Evolutionary conservation across 2,888 invertebrate species (phyloP).

Genomic region (Physocephala rufipes): DNA sequence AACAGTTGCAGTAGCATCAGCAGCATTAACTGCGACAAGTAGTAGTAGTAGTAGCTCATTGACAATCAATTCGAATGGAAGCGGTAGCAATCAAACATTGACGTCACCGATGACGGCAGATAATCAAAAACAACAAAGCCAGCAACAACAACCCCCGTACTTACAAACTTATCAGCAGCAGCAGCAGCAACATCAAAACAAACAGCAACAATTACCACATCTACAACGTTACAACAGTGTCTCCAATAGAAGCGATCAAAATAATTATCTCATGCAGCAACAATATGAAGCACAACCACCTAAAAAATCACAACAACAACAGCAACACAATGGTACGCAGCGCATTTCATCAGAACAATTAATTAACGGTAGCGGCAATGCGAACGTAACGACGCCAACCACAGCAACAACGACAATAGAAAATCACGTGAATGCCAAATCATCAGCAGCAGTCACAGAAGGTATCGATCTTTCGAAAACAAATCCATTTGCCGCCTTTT

Average conservation of each 20-base stretch:
- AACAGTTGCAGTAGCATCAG: background rate
- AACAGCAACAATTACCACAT: slow-evolving; percentile 32
- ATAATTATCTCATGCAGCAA: slow-evolving; percentile 46
- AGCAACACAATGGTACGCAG: slow-evolving; percentile 37
- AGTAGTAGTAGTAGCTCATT: slow-evolving; percentile 48
- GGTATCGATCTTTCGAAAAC: slow-evolving; percentile 23
- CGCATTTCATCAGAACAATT: slow-evolving; percentile 31
- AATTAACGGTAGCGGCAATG: slow-evolving; percentile 39
- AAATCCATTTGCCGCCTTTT: background rate
- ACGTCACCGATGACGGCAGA: slow-evolving; percentile 63
- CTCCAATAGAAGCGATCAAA: slow-evolving; percentile 49
- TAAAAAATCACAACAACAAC: slow-evolving; percentile 12
- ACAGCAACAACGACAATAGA: slow-evolving; percentile 48
- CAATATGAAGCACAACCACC: slow-evolving; percentile 33
- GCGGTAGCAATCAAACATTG: slow-evolving; percentile 61
- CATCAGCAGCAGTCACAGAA: too few species aligned
- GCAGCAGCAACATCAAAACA: slow-evolving; percentile 34
- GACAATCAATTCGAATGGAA: slow-evolving; percentile 62
- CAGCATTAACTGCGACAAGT: slow-evolving; percentile 45
- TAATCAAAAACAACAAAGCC: slow-evolving; percentile 52
- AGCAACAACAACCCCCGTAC: slow-evolving; percentile 27
- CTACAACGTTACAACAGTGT: slow-evolving; percentile 44
- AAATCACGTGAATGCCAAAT: slow-evolving; percentile 44
- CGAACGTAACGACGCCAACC: slow-evolving; percentile 36
- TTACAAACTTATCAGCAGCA: too few species aligned